A percentile compares a stretch with the other conserved stretches of the same genome.
Conservation (phyloP, 2,797 vertebrate species). For the Petrocephalus sullivani region DNA sequence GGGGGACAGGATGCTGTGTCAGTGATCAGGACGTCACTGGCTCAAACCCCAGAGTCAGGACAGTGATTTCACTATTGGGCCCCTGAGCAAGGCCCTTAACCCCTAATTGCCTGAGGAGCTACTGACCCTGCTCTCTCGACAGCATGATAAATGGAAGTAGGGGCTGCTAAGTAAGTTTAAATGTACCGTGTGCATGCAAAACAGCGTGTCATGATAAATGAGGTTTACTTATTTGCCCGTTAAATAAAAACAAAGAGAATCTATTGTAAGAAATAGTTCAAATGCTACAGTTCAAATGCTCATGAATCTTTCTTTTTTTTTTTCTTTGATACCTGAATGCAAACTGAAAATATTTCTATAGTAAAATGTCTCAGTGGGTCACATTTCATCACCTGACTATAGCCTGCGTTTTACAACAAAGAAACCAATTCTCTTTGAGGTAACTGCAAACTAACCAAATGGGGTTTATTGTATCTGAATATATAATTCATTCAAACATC, state of each 20-base stretch:
- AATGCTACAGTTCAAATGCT: neutral
- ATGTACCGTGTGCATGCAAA: neutral
- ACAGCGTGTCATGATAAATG: neutral
- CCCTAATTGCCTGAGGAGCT: neutral
- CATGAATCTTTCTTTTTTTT: neutral
- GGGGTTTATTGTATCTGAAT: neutral
- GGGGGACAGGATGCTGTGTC: neutral
- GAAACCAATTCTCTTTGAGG: neutral
- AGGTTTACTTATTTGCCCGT: neutral
- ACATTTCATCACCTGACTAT: neutral
- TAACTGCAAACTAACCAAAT: neutral
- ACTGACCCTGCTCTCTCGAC: neutral
- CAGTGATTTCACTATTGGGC: neutral
- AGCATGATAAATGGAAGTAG: neutral
- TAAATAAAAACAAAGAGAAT: neutral
- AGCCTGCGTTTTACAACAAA: neutral
- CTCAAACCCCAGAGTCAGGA: neutral
- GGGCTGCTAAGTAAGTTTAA: neutral
- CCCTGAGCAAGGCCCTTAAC: neutral
- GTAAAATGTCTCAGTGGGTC: neutral
- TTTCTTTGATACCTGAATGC: neutral
- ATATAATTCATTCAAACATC: neutral
- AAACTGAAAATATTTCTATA: neutral
- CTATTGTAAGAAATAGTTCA: neutral
- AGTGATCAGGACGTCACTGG: neutral